phyloP scores from a whole-genome alignment of 1,140 invertebrate species.

The Drosophila orosa region DNA sequence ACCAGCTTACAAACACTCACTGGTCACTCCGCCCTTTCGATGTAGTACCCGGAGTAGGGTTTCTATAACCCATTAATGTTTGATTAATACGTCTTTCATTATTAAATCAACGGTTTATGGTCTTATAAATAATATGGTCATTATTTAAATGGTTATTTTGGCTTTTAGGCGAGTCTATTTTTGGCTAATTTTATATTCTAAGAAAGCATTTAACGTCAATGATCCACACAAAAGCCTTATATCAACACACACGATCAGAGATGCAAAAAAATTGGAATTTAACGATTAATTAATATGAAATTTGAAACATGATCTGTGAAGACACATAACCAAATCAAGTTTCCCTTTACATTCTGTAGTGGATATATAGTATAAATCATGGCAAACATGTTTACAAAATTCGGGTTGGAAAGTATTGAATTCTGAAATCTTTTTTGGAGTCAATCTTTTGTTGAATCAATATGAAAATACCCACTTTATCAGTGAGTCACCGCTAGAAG shows the following conservation, averaged over 20 bases:
- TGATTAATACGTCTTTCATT: slow-evolving; percentile 33
- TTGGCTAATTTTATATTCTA: slow-evolving; percentile 58
- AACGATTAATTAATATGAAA: slow-evolving; percentile 29
- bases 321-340: slow-evolving; percentile 4
- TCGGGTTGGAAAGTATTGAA: slow-evolving; percentile 2
- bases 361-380: not conserved
- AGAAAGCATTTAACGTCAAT: slow-evolving; percentile 64
- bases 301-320: slow-evolving; percentile 23
- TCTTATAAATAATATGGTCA: slow-evolving; percentile 41
- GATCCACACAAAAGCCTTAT: slow-evolving; percentile 26
- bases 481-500: slow-evolving; percentile 19
- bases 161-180: slow-evolving; percentile 39
- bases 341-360: slow-evolving; percentile 6
- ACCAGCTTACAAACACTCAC: slow-evolving; percentile 13
- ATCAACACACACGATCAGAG: slow-evolving; percentile 34
- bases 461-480: slow-evolving; percentile 17
- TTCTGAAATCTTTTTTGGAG: not conserved
- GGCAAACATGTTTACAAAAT: slow-evolving; percentile 9
- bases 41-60: slow-evolving; percentile 22
- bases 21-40: slow-evolving; percentile 17
- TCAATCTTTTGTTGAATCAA: slow-evolving; percentile 24
- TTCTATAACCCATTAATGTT: slow-evolving; percentile 21
- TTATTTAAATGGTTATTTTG: slow-evolving; percentile 35
- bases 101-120: slow-evolving; percentile 47
- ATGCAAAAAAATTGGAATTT: slow-evolving; percentile 27